Percentiles rank a stretch among this genome's conserved stretches.
Evolutionary conservation across 2,113 vertebrate species (phyloP).

Genomic region (Cyanoramphus novaezelandiae): DNA sequence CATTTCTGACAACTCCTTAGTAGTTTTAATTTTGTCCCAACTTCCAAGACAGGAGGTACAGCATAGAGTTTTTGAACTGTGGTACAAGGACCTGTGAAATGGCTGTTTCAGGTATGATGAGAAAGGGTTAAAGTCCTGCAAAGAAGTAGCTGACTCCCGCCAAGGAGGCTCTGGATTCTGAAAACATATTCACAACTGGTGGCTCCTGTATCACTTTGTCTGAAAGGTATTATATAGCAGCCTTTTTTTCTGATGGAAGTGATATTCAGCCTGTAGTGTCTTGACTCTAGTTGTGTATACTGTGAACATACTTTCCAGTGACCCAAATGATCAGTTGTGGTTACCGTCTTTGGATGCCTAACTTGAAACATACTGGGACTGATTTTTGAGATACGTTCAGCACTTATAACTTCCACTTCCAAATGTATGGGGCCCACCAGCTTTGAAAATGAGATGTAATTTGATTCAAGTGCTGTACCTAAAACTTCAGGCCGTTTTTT

Average conservation of each 20-base stretch:
- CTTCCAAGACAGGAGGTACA: neutral
- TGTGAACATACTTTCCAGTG: neutral
- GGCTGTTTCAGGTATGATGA: neutral
- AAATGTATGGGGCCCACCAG: neutral
- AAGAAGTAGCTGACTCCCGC: neutral
- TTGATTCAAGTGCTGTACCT: neutral
- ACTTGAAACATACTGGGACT: neutral
- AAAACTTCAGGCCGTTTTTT: neutral
- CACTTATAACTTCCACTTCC: neutral
- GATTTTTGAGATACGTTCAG: neutral
- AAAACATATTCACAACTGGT: neutral
- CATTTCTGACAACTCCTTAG: neutral
- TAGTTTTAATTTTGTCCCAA: neutral
- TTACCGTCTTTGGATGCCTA: neutral
- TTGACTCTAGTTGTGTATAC: neutral
- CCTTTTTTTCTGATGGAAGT: neutral
- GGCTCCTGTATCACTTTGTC: neutral
- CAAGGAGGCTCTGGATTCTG: neutral
- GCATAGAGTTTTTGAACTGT: neutral
- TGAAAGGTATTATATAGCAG: neutral
- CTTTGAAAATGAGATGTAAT: slow-evolving; percentile 20
- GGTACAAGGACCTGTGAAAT: neutral
- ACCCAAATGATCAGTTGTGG: neutral
- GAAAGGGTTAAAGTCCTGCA: neutral
- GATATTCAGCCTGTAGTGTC: neutral